A percentile compares a stretch with the other conserved stretches of the same genome.
Conservation (phyloP, 2,888 invertebrate species). For the Trachelus troglodyta region DNA sequence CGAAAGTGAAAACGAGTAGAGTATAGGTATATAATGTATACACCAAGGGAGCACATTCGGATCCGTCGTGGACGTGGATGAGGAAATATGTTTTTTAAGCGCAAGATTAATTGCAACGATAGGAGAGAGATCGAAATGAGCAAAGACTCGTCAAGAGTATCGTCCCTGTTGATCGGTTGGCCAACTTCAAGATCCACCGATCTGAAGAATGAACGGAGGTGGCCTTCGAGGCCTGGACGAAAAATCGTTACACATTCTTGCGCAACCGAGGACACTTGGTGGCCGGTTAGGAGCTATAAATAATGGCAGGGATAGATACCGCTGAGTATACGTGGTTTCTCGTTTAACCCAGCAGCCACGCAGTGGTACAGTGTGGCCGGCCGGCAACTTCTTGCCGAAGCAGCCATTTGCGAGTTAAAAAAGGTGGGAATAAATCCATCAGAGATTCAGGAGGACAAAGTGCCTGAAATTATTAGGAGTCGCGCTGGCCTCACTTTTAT, state of each 20-base stretch:
- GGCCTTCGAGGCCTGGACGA: background rate
- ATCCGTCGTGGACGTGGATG: background rate
- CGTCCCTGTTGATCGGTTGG: background rate
- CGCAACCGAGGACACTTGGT: background rate
- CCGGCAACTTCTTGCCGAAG: background rate
- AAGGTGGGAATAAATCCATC: background rate
- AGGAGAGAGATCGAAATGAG: background rate
- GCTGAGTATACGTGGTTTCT: background rate
- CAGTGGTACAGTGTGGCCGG: accelerated
- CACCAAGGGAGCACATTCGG: background rate
- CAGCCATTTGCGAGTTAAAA: background rate
- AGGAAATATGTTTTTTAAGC: conserved; percentile 4
- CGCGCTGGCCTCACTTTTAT: background rate
- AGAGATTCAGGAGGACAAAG: background rate
- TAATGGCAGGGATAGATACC: background rate
- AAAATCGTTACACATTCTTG: background rate
- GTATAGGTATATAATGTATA: background rate
- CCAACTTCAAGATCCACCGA: background rate
- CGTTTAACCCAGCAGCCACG: background rate
- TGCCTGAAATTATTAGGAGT: background rate
- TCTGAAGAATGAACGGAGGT: background rate
- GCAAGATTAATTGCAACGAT: conserved; percentile 5
- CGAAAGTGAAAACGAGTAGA: background rate
- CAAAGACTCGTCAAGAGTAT: background rate
- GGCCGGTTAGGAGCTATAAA: background rate